These are phyloP conservation scores for Upupa epops DNA, from an alignment of 2,113 vertebrate species.

Conservation along the genomic window DNA sequence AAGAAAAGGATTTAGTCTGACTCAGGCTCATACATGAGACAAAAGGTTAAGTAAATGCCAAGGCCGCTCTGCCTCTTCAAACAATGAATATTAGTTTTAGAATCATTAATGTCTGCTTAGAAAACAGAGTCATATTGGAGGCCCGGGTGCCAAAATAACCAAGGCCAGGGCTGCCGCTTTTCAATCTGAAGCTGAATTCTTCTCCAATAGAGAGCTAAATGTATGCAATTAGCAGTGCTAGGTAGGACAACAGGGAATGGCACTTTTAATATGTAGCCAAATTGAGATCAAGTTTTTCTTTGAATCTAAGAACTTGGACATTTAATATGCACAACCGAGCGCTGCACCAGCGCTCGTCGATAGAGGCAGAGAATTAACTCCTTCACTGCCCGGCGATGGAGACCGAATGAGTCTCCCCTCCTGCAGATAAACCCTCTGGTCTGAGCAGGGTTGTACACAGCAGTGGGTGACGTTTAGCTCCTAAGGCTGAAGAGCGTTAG, in stretches of 20 bases:
- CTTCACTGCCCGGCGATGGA: conserved; percentile 24
- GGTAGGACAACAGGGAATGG: conserved; percentile 75
- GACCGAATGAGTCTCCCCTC: neutral
- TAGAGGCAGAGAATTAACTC: conserved; percentile 34
- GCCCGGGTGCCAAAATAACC: conserved; percentile 86
- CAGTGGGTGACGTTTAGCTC: conserved; percentile 10
- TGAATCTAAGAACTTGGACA: conserved; percentile 41
- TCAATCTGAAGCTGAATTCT: conserved; percentile 91
- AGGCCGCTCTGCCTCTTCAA: conserved; percentile 95
- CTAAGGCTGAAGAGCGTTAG: conserved; percentile 18
- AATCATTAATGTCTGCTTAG: conserved; percentile 98
- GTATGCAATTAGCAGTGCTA: conserved; percentile 84
- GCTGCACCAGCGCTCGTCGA: conserved; percentile 9
- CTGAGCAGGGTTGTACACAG: neutral
- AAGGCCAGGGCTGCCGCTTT: conserved; percentile 84
- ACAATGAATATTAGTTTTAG: conserved; percentile 99
- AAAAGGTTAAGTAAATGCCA: conserved; percentile 99
- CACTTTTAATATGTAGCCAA: conserved; percentile 72
- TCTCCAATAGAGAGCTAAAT: conserved; percentile 82
- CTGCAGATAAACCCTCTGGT: conserved; percentile 3
- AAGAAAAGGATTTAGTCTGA: conserved; percentile 97
- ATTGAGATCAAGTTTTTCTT: conserved; percentile 76
- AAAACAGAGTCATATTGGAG: conserved; percentile 93
- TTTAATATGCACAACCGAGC: conserved; percentile 50
- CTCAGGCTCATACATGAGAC: conserved; percentile 94